Conservation (phyloP, 2,888 invertebrate species). For the Germaria angustata region DNA sequence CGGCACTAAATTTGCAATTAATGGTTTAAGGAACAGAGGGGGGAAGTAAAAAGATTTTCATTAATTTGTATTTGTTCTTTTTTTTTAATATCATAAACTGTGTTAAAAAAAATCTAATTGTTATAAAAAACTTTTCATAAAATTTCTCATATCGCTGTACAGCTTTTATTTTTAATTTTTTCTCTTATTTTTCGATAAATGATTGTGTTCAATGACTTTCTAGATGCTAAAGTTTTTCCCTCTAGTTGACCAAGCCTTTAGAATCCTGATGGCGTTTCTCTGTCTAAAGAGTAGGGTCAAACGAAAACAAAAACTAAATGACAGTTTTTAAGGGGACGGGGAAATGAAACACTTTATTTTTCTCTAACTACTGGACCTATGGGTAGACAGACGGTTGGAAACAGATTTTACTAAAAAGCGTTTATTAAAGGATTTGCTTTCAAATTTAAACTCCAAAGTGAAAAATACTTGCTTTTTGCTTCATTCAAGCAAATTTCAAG, state of each 20-base stretch:
- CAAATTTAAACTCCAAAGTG: neutral
- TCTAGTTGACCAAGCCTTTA: neutral
- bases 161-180: neutral
- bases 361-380: conserved; percentile 8
- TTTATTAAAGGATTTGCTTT: neutral
- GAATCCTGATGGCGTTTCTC: too few species aligned
- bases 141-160: conserved; percentile 20
- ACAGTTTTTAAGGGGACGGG: neutral
- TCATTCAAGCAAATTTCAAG: conserved; percentile 23
- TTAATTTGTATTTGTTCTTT: neutral
- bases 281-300: neutral
- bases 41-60: neutral
- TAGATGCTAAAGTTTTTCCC: neutral
- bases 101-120: neutral
- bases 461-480: conserved; percentile 28
- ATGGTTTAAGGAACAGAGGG: conserved; percentile 62
- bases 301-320: neutral
- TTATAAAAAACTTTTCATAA: conserved; percentile 9
- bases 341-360: neutral
- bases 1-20: conserved; percentile 87
- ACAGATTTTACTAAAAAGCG: conserved; percentile 5
- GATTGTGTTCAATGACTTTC: conserved; percentile 18
- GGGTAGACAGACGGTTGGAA: neutral
- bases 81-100: too few species aligned
- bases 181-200: neutral